Evolutionary conservation across 2,888 invertebrate genomes (phyloP).

Genomic region (Scaeva pyrastri): DNA sequence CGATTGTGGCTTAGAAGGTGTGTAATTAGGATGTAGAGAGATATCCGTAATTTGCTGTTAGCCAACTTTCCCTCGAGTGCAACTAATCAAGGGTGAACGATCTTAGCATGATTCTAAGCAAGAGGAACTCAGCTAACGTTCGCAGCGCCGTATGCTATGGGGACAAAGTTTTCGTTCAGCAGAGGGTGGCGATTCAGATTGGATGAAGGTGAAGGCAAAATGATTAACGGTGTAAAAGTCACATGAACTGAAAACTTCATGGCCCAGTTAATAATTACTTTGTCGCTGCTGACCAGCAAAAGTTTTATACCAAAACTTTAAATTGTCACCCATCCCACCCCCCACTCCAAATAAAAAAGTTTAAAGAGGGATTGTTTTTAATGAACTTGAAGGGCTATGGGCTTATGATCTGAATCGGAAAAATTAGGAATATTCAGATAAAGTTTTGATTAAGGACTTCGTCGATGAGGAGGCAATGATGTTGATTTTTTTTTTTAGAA

Average conservation of each 20-base stretch:
- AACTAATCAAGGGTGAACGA: slow-evolving; percentile 60
- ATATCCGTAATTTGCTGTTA: slow-evolving; percentile 56
- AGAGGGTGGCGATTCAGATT: slow-evolving; percentile 33
- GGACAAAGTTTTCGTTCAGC: slow-evolving; percentile 44
- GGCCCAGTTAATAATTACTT: slow-evolving; percentile 71
- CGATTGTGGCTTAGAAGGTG: slow-evolving; percentile 50
- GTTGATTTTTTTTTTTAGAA: too few relatives aligned
- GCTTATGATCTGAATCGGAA: not conserved
- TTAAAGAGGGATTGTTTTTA: not conserved
- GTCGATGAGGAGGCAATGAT: too few relatives aligned
- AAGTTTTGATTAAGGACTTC: too few relatives aligned
- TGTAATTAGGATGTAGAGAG: slow-evolving; percentile 69
- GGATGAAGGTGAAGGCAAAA: slow-evolving; percentile 46
- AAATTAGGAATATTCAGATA: too few relatives aligned
- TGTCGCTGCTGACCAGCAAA: slow-evolving; percentile 48
- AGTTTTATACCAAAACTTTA: slow-evolving; percentile 54
- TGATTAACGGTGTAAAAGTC: slow-evolving; percentile 63
- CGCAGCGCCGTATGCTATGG: slow-evolving; percentile 58
- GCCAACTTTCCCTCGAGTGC: slow-evolving; percentile 16
- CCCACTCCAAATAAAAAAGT: not conserved
- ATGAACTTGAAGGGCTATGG: not conserved
- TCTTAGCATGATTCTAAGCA: not conserved
- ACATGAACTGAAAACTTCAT: slow-evolving; percentile 33
- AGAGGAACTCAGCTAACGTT: not conserved
- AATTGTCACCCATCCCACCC: slow-evolving; percentile 39